Conservation (phyloP, 2,797 vertebrate genomes). For the Pseudopleuronectes americanus region DNA sequence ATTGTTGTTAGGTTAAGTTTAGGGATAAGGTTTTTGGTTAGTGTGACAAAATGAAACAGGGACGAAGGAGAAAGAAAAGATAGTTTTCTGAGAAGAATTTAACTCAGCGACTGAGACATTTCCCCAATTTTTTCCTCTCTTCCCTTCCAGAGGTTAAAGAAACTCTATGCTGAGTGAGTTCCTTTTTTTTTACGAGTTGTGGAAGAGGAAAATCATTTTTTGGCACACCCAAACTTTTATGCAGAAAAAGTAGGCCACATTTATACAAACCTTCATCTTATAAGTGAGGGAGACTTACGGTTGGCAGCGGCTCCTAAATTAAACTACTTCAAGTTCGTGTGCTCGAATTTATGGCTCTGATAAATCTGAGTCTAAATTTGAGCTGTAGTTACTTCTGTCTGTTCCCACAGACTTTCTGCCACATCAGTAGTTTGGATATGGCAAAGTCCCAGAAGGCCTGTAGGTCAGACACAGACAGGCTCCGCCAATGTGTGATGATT, state of each 20-base stretch:
- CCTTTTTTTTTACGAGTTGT: conserved; percentile 72
- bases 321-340: conserved; percentile 28
- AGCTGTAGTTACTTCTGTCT: conserved; percentile 19
- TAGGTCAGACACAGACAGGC: conserved; percentile 8
- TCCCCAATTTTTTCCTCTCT: conserved; percentile 67
- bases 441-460: conserved; percentile 8
- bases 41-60: conserved; percentile 3
- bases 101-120: conserved; percentile 59
- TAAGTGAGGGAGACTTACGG: conserved; percentile 44
- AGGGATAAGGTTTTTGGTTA: background rate
- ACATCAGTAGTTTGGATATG: conserved; percentile 21
- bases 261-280: conserved; percentile 57
- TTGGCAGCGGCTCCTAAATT: conserved; percentile 41
- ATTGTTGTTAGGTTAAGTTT: no score
- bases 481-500: background rate
- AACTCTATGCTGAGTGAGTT: conserved; percentile 65
- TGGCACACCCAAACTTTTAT: conserved; percentile 65
- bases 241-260: conserved; percentile 70
- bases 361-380: conserved; percentile 13
- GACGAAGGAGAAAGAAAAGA: conserved; percentile 24
- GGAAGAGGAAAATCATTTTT: conserved; percentile 76
- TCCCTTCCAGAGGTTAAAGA: conserved; percentile 71
- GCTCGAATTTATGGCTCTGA: conserved; percentile 18
- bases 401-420: conserved; percentile 16
- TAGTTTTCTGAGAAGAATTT: conserved; percentile 29